These are phyloP conservation scores for Athripsodes cinereus DNA, from an alignment of 2,888 invertebrate genomes.

Conservation along the genomic window DNA sequence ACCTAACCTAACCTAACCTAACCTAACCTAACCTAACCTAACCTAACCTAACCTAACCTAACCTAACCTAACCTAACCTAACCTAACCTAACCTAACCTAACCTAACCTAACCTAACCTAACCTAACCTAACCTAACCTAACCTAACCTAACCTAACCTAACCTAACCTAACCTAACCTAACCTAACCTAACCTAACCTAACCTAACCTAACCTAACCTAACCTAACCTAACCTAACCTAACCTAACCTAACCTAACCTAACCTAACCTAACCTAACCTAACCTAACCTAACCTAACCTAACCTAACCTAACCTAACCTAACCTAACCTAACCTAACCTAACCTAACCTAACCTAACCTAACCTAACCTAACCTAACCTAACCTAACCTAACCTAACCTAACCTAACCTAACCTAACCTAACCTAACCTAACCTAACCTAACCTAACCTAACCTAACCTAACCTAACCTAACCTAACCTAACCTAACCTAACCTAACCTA, in stretches of 20 bases:
- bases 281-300: constrained; percentile 4
- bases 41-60: constrained; percentile 30
- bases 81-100: constrained; percentile 31
- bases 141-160: constrained; percentile 28
- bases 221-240: constrained; percentile 17
- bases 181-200: constrained; percentile 29
- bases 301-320: constrained; percentile 27
- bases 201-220: constrained; percentile 28
- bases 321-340: constrained; percentile 11
- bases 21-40: constrained; percentile 29
- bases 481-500: constrained; percentile 17
- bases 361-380: constrained; percentile 11
- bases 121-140: constrained; percentile 30
- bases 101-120: constrained; percentile 30
- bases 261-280: constrained; percentile 29
- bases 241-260: constrained; percentile 30
- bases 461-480: constrained; percentile 17
- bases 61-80: constrained; percentile 29
- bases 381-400: constrained; percentile 8
- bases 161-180: constrained; percentile 21
- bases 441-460: constrained; percentile 7
- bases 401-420: constrained; percentile 4
- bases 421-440: neutral
- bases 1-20: constrained; percentile 31
- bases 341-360: constrained; percentile 13